Evolutionary conservation across 2,113 vertebrate genomes (phyloP), one percentile per base, ranked within the genome.

Genomic region (Pteronura brasiliensis): DNA sequence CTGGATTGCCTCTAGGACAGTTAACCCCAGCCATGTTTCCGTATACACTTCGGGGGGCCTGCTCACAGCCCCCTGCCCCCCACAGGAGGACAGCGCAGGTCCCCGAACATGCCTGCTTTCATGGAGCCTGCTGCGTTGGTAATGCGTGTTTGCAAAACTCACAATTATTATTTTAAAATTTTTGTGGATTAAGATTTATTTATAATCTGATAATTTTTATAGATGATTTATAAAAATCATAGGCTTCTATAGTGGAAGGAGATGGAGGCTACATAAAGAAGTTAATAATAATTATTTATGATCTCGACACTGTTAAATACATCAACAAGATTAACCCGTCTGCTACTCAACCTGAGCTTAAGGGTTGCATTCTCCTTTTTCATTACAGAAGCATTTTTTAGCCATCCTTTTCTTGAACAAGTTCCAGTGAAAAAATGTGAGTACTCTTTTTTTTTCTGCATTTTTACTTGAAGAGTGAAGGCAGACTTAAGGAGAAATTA

Each of bases 361-460:
- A 91, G 81, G 49, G 10, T 83, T 90, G 17, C 25, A 42, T 95
- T 96, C 88, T 98, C 39, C 55, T 97, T 96, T 98, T 93, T 49
- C 98, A 97, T 98, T 99, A 21, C 98, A 99, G 99, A 99, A 94
- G 90, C 99, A 0, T 99, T 99, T 98, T 99, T 99, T 98, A 99
- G 97, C 98, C 99, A 99, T 98, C 99, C 99, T 97, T 99, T 99
- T 98, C 98, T 99, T 96, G 99, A 99, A 97, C 99, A 99, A n/a
- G 92, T 99, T 79, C 99, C 99, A 84, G 99, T 99, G 57, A 99
- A 99, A 98, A 99, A 99, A 98, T 99, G 99, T 99, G 98, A 99
- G 99, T 98, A 88, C 36, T 8, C n/a, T 21, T 59, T 3, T 93
- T 84, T 97, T 85, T 97, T 85, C n/a, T 27, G 18, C 21, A 57